Percentiles rank a stretch among this genome's conserved stretches.
Conservation (phyloP, 2,888 invertebrate genomes). For the Nebria salina region DNA sequence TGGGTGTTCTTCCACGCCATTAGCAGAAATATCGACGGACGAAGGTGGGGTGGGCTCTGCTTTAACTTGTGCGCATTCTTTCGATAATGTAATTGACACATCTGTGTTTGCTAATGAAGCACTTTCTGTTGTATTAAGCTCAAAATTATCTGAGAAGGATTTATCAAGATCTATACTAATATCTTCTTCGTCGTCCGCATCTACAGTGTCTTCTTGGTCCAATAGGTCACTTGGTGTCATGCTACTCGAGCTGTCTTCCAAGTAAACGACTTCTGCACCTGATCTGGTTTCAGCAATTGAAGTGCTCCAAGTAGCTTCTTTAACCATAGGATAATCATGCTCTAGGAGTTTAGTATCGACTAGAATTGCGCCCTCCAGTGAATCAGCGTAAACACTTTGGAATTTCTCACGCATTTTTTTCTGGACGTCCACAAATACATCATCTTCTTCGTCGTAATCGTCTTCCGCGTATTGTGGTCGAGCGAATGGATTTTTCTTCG, state of each 20-base stretch:
- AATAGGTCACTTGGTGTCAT: slow-evolving; percentile 66
- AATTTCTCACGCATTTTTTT: slow-evolving; percentile 33
- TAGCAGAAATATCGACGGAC: slow-evolving; percentile 54
- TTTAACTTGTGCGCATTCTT: neutral
- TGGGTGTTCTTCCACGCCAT: slow-evolving; percentile 9
- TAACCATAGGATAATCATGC: slow-evolving; percentile 56
- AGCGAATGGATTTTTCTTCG: slow-evolving; percentile 56
- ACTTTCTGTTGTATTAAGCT: slow-evolving; percentile 25
- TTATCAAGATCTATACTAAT: slow-evolving; percentile 44
- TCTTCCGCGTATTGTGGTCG: slow-evolving; percentile 54
- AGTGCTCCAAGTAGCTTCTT: slow-evolving; percentile 69
- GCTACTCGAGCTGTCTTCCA: slow-evolving; percentile 74
- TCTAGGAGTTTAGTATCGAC: slow-evolving; percentile 73
- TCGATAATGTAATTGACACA: slow-evolving; percentile 35
- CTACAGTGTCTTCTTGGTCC: slow-evolving; percentile 64
- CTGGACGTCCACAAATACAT: slow-evolving; percentile 48
- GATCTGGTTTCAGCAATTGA: slow-evolving; percentile 50
- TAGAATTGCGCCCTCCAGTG: slow-evolving; percentile 58
- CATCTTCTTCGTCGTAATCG: slow-evolving; percentile 64
- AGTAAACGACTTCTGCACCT: slow-evolving; percentile 74
- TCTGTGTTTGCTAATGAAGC: slow-evolving; percentile 32
- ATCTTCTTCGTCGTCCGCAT: slow-evolving; percentile 63
- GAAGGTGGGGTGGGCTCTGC: slow-evolving; percentile 56
- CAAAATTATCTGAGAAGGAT: slow-evolving; percentile 29
- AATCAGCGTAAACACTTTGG: slow-evolving; percentile 32